These are phyloP conservation scores for Gryllus longicercus DNA, from an alignment of 2,888 invertebrate species.

Conservation along the genomic window DNA sequence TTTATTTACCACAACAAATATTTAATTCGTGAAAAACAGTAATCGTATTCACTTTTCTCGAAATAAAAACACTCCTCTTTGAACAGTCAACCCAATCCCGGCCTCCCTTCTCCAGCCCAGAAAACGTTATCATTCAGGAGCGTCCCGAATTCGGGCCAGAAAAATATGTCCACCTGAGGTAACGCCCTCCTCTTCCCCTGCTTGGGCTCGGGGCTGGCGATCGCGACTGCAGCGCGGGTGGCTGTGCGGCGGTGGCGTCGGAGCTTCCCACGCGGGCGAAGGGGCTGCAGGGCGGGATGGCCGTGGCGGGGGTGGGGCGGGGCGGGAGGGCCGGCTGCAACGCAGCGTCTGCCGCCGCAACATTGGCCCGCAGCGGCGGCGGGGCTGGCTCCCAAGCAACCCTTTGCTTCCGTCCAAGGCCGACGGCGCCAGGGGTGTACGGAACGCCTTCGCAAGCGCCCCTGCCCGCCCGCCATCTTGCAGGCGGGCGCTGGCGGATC, in stretches of 20 bases:
- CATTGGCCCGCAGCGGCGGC: neutral
- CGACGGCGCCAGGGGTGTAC: slow-evolving; percentile 2
- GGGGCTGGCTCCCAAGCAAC: neutral
- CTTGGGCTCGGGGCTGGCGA: neutral
- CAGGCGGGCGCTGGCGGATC: too few relatives aligned
- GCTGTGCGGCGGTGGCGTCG: neutral
- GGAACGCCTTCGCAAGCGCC: neutral
- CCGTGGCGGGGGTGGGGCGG: neutral
- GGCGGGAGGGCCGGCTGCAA: neutral
- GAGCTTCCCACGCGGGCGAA: neutral
- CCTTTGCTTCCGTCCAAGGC: slow-evolving; percentile 1
- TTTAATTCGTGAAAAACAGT: too few relatives aligned
- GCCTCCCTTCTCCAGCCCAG: too few relatives aligned
- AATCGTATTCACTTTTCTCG: too few relatives aligned
- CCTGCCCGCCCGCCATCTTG: neutral
- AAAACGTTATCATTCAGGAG: too few relatives aligned
- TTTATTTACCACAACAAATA: too few relatives aligned
- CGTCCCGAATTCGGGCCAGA: too few relatives aligned
- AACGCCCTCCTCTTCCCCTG: too few relatives aligned
- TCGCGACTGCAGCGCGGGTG: neutral
- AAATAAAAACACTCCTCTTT: too few relatives aligned
- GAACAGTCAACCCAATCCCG: too few relatives aligned
- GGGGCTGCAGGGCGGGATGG: neutral
- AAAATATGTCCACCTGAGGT: too few relatives aligned
- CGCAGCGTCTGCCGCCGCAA: too few relatives aligned